A percentile compares a stretch with the other conserved stretches of the same genome.
Conservation (phyloP, 2,797 vertebrate species). For the Lutra lutra region DNA sequence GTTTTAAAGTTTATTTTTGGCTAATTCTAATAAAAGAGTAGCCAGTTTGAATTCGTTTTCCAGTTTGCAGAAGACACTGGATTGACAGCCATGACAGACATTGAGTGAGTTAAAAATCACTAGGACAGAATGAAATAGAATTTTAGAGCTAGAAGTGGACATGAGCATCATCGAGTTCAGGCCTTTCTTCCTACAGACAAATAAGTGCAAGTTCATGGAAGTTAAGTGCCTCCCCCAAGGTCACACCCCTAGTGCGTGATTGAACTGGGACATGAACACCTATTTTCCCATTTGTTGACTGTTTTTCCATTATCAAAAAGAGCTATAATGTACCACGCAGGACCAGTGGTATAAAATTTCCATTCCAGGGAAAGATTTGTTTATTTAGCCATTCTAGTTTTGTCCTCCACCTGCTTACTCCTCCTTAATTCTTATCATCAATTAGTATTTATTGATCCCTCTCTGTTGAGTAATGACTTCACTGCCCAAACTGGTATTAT, state of each 20-base stretch:
- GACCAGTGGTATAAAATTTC: not conserved
- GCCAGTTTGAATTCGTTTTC: conserved; percentile 68
- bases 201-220: not conserved
- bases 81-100: conserved; percentile 59
- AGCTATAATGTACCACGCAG: not conserved
- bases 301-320: not conserved
- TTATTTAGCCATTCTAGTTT: conserved; percentile 43
- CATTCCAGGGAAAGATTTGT: not conserved
- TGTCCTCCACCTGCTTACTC: not conserved
- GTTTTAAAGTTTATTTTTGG: conserved; percentile 67
- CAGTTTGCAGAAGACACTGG: conserved; percentile 40
- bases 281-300: not conserved
- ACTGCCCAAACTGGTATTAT: conserved; percentile 21
- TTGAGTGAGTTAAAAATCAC: conserved; percentile 58
- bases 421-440: conserved; percentile 63
- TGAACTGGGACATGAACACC: not conserved
- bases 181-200: not conserved
- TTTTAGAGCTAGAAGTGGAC: conserved; percentile 14
- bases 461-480: conserved; percentile 41
- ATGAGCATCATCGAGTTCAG: not conserved
- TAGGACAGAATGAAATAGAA: not conserved
- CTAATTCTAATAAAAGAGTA: conserved; percentile 52
- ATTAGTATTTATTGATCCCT: conserved; percentile 64
- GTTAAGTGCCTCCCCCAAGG: not conserved
- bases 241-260: not conserved